Evolutionary conservation across 1,140 invertebrate species (phyloP).

Genomic region (Zaprionus davidi): DNA sequence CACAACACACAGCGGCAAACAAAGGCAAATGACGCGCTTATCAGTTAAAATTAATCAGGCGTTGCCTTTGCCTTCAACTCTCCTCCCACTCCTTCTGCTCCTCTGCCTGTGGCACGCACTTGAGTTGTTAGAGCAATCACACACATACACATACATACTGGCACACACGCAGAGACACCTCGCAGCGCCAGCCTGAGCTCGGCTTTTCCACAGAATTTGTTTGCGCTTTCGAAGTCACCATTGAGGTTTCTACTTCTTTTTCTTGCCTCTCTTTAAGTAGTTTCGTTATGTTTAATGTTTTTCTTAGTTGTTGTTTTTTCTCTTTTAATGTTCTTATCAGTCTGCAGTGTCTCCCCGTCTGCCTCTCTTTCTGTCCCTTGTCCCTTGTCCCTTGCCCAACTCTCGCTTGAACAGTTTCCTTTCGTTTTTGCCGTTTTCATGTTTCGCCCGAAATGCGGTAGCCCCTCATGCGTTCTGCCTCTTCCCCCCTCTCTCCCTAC

Average conservation of each 20-base stretch:
- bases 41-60: slow-evolving; percentile 81
- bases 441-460: slow-evolving; percentile 59
- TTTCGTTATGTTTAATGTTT: slow-evolving; percentile 30
- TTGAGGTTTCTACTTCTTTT: slow-evolving; percentile 34
- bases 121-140: slow-evolving; percentile 31
- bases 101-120: slow-evolving; percentile 45
- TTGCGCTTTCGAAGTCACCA: slow-evolving; percentile 71
- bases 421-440: slow-evolving; percentile 66
- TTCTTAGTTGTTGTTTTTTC: slow-evolving; percentile 14
- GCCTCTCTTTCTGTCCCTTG: neutral
- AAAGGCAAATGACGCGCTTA: slow-evolving; percentile 78
- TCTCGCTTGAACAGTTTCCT: slow-evolving; percentile 12
- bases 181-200: slow-evolving; percentile 63
- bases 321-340: slow-evolving; percentile 59
- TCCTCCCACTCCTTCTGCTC: neutral
- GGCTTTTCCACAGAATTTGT: slow-evolving; percentile 61
- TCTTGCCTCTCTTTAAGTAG: slow-evolving; percentile 1
- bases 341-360: neutral
- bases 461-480: slow-evolving; percentile 6
- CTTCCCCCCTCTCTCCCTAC: no score
- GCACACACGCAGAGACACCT: slow-evolving; percentile 26
- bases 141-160: slow-evolving; percentile 14
- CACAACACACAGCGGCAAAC: slow-evolving; percentile 43
- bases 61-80: slow-evolving; percentile 57
- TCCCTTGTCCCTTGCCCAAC: slow-evolving; percentile 36